These are phyloP conservation scores for Meleagris gallopavo DNA, from an alignment of 2,113 vertebrate species.

Conservation along the genomic window DNA sequence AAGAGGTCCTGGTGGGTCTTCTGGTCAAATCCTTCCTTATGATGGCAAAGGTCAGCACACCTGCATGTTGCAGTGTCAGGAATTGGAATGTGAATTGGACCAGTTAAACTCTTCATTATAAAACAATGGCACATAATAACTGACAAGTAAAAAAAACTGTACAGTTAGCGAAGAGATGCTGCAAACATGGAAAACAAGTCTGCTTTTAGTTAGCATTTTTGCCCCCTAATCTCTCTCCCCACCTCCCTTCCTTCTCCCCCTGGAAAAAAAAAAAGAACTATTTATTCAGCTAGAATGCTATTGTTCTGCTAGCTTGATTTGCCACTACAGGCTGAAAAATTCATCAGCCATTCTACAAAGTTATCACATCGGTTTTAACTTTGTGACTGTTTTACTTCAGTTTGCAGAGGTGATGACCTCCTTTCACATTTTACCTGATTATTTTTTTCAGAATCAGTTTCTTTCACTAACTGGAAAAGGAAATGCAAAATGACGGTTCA, in stretches of 20 bases:
- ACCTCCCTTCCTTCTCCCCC: no score
- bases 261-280: not conserved
- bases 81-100: not conserved
- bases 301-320: not conserved
- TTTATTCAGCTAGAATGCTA: not conserved
- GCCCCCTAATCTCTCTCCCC: no score
- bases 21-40: not conserved
- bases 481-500: not conserved
- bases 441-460: no score
- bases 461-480: not conserved
- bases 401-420: not conserved
- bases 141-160: not conserved
- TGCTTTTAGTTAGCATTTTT: not conserved
- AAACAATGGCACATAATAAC: not conserved
- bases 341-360: not conserved
- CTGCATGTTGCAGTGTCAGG: not conserved
- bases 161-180: not conserved
- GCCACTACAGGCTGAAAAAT: not conserved
- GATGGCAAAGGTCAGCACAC: not conserved
- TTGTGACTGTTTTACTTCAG: conserved; percentile 15
- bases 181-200: not conserved
- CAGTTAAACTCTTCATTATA: accelerated
- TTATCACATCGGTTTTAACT: not conserved
- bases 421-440: not conserved
- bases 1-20: not conserved